These are phyloP conservation scores for Gracilinanus agilis DNA, from an alignment of 2,113 vertebrate species.

Conservation along the genomic window DNA sequence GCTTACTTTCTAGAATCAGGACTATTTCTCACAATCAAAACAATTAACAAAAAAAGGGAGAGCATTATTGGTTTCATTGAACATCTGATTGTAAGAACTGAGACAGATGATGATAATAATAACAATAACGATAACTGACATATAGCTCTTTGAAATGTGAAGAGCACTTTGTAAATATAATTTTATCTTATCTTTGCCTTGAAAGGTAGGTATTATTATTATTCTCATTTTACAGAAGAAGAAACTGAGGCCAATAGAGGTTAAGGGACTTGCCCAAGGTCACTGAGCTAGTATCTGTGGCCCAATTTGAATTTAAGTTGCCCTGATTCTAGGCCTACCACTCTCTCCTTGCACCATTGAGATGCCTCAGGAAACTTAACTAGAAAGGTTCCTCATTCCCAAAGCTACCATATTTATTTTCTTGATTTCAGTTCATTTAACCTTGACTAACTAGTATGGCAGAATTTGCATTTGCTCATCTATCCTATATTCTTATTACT, in stretches of 20 bases:
- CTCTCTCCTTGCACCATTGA: neutral
- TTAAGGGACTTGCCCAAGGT: neutral
- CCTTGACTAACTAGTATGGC: neutral
- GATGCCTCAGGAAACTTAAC: neutral
- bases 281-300: neutral
- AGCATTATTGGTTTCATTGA: neutral
- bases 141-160: neutral
- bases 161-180: neutral
- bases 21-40: slow-evolving; percentile 2
- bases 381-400: neutral
- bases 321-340: neutral
- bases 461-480: neutral
- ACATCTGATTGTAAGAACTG: neutral
- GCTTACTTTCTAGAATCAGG: slow-evolving; percentile 3
- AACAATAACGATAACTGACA: neutral
- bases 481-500: neutral
- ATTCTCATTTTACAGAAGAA: neutral
- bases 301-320: neutral
- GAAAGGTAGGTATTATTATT: neutral
- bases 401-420: neutral
- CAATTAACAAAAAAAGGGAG: slow-evolving; percentile 15
- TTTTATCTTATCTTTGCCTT: neutral
- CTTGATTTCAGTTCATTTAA: neutral
- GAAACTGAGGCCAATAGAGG: neutral
- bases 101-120: neutral